phyloP scores from a whole-genome alignment of 2,797 vertebrate species.

The Siniperca scherzeri region DNA sequence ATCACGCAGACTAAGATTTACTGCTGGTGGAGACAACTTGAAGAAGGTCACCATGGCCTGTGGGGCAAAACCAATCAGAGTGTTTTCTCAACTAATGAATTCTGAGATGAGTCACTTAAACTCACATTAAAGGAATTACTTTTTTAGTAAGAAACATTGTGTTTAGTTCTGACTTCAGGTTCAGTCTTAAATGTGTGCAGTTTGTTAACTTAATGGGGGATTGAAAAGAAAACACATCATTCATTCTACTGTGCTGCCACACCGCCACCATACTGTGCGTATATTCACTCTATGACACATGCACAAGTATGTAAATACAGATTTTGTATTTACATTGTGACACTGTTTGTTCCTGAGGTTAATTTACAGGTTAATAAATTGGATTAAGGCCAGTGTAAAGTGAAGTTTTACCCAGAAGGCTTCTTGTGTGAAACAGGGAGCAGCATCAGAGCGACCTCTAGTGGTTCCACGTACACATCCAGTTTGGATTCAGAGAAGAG shows the following conservation, averaged over 20 bases:
- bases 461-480: constrained; percentile 18
- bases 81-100: constrained; percentile 62
- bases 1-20: constrained; percentile 49
- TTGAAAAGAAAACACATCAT: constrained; percentile 45
- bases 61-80: constrained; percentile 52
- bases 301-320: not conserved
- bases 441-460: constrained; percentile 68
- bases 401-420: not conserved
- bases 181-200: constrained; percentile 18
- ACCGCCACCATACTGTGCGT: not conserved
- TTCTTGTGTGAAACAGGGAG: not conserved
- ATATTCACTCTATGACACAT: not conserved
- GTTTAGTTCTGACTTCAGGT: constrained; percentile 41
- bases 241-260: constrained; percentile 1
- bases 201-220: constrained; percentile 35
- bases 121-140: constrained; percentile 39
- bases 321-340: constrained; percentile 2
- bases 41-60: constrained; percentile 34
- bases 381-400: constrained; percentile 10
- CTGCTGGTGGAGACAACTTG: constrained; percentile 12
- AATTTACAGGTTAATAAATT: constrained; percentile 40
- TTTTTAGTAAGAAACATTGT: constrained; percentile 25
- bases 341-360: constrained; percentile 11
- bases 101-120: constrained; percentile 65
- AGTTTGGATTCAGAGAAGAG: not conserved